Evolutionary conservation across 2,888 invertebrate species (phyloP).

Genomic region (Heliconius hortense): DNA sequence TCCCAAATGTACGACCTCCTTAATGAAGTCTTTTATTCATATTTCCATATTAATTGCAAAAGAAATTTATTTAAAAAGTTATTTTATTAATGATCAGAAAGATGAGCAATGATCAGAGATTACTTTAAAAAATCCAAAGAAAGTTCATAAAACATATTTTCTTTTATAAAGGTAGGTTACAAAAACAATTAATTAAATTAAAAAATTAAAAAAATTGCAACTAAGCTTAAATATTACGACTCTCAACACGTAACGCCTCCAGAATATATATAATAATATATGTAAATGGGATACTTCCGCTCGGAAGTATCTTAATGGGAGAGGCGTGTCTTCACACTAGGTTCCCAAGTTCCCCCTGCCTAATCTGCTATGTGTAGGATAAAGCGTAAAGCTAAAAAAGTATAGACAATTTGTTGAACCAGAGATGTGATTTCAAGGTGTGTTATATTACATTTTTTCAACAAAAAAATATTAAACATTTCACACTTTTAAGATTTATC

Average conservation of each 20-base stretch:
- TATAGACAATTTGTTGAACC: too few relatives aligned
- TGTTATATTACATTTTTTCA: too few relatives aligned
- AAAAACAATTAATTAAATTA: not conserved
- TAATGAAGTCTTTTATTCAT: conserved; percentile 25
- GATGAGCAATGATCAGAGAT: not conserved
- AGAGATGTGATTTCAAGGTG: too few relatives aligned
- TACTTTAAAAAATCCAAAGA: not conserved
- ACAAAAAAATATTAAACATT: too few relatives aligned
- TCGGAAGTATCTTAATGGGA: not conserved
- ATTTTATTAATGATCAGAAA: conserved; percentile 7
- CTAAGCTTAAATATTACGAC: too few relatives aligned
- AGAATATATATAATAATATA: too few relatives aligned
- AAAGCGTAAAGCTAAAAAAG: not conserved
- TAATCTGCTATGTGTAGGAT: not conserved
- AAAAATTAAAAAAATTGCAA: not conserved
- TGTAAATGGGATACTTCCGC: too few relatives aligned
- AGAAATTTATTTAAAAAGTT: conserved; percentile 19
- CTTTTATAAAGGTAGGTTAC: not conserved
- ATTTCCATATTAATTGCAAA: conserved; percentile 11
- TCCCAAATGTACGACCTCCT: conserved; percentile 20
- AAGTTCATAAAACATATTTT: not conserved
- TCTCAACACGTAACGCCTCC: too few relatives aligned
- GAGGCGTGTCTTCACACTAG: not conserved
- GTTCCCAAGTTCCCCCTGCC: not conserved
- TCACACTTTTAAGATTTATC: too few relatives aligned